Evolutionary conservation across 2,888 invertebrate species (phyloP), one percentile per base, ranked within the genome.

Genomic region (Rhagonycha fulva): DNA sequence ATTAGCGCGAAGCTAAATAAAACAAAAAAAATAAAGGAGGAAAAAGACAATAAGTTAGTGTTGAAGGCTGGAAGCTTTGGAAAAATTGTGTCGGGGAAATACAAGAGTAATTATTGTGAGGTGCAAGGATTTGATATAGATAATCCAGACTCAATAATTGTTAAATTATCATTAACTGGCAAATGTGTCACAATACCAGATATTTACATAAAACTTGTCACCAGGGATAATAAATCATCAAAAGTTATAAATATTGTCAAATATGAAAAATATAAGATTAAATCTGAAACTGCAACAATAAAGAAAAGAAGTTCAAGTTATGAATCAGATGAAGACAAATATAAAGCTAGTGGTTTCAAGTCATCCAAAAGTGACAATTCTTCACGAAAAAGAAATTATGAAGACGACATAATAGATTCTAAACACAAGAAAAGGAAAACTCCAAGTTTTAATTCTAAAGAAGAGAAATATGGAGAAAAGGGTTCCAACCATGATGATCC

Each of bases 51-150:
- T 70, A 93, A 93, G 71, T 86, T 97, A 62, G 89, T 90, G 78
- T 90, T 97, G 75, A 91, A 92, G 66, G 94, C 93, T 84, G 95
- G 95, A 76, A 91, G 94, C 1, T 95, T 87, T 87, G 94, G 96
- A 1, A 92, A 94, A 86, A 91, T 98, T 61, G 90, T 93, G 47
- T 91, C 91, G 75, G 98, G 98, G 3, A 92, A 93, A 81, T 90
- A 94, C 80, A 92, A 91, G 85, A 94, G 95, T 80, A 90, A 90
- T 78, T 98, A 97, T 89, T 97, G 96, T 78, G 92, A 94, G 93
- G 91, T 97, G n/a, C 91, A 94, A 82, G 94, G 95, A 14, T 91
- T 96, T 73, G 96, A 96, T 85, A 96, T 26, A 7, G 26, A 96
- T 83, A 94, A 95, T 82, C 93, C 93, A 24, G 94, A 94, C 0